Conservation (phyloP, 2,797 vertebrate genomes). For the Paedocypris micromegethes region DNA sequence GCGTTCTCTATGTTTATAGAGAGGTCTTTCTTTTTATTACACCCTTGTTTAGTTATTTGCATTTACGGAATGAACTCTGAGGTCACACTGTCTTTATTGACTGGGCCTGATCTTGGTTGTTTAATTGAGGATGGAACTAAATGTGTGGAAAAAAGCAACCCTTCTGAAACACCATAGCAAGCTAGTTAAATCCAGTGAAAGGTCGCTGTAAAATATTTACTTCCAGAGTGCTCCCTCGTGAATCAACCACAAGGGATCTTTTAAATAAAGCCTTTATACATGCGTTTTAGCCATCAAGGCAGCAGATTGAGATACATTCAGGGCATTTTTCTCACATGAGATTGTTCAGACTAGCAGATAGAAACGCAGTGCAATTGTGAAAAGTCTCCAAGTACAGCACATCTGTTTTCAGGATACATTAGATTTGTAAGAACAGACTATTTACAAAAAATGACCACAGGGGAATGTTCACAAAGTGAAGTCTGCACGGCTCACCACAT, state of each 20-base stretch:
- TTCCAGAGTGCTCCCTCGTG: conserved; percentile 19
- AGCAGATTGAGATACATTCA: conserved; percentile 22
- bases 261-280: conserved; percentile 17
- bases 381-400: conserved; percentile 10
- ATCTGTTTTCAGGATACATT: conserved; percentile 27
- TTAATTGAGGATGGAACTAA: conserved; percentile 39
- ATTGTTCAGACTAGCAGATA: conserved; percentile 4
- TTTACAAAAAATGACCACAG: background rate
- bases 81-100: conserved; percentile 28
- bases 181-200: conserved; percentile 41
- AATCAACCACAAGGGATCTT: conserved; percentile 16
- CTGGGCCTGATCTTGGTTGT: conserved; percentile 10
- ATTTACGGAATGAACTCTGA: conserved; percentile 43
- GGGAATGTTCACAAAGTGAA: background rate
- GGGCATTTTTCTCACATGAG: conserved; percentile 11
- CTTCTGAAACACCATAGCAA: conserved; percentile 44
- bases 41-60: conserved; percentile 38
- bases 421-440: conserved; percentile 16
- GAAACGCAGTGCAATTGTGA: conserved; percentile 3
- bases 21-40: conserved; percentile 29
- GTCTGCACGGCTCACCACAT: conserved; percentile 11
- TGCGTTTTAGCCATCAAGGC: conserved; percentile 44
- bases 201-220: conserved; percentile 42
- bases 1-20: conserved; percentile 28
- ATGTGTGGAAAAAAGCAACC: conserved; percentile 29